Base-by-base conservation (phyloP, 2,888 invertebrate genomes). In the Xanthostigma xanthostigma region DNA sequence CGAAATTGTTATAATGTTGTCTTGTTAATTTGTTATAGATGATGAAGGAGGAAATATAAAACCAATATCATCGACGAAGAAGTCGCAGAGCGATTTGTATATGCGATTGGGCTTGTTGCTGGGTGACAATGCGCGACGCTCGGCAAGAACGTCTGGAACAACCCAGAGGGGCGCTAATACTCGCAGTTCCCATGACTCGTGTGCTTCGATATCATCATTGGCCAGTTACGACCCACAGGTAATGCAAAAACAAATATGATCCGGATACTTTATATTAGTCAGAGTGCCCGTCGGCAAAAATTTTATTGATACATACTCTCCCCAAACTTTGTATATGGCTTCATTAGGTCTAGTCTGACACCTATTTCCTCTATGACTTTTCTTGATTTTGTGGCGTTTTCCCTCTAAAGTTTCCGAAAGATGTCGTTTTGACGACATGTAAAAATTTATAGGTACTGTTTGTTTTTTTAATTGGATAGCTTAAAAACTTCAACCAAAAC, bases 71-170 rank as follows among this genome's bases (percentile, higher is more conserved):
- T 61, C 63, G 14, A 69, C 69, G 64, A 76, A 76, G 58, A 72
- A 73, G 8, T 76, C 79, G 36, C 79, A 87, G 64, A 84, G 81
- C 61, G 88, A 89, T 63, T 73, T 90, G 55, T 87, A 89, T 68
- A 84, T 84, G 78, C 73, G 89, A 14, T 71, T 90, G 38, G 89
- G 89, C 0, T 70, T 90, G n/a, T 70, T 90, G 40, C 71, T 90
- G 45, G 88, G 87, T 0, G 84, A 84, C 57, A 71, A 79, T 48
- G 73, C 78, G 11, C 67, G 77, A 35, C 73, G 74, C 55, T 59
- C 57, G 50, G 53, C 62, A 38, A 56, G 57, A 37, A 42, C 54
- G 43, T 54, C 60, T 13, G 56, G 60, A 53, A 71, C 70, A 50
- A 57, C 57, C 9, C 61, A 63, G 49, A 53, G 58, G 9, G 58